A percentile compares a stretch with the other conserved stretches of the same genome.
These are phyloP conservation scores for Ranitomeya imitator DNA, from an alignment of 2,113 vertebrate genomes.

Conservation along the genomic window DNA sequence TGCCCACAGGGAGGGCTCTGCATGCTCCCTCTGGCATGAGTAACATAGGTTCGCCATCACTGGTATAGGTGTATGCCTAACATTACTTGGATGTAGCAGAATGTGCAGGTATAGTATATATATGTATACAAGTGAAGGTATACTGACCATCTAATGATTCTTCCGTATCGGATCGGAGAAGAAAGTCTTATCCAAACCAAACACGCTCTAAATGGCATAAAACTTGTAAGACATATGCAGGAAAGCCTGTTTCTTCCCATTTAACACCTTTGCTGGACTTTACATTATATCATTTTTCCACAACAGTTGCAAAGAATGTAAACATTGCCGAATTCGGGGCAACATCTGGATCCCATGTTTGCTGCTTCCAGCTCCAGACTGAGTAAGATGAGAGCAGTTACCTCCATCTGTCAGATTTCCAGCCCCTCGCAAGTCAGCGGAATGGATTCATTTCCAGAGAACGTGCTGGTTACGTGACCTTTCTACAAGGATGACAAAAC, in stretches of 20 bases:
- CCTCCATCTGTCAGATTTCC: constrained; percentile 41
- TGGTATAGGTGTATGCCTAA: no score
- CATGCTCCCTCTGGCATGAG: no score
- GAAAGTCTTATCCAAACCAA: not conserved
- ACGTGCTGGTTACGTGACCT: constrained; percentile 16
- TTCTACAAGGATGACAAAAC: constrained; percentile 40
- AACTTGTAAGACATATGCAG: not conserved
- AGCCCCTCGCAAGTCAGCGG: constrained; percentile 26
- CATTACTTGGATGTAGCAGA: no score
- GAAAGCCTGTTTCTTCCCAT: constrained; percentile 20
- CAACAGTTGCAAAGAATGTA: constrained; percentile 80
- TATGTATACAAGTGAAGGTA: no score
- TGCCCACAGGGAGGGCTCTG: no score
- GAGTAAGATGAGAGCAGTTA: constrained; percentile 4
- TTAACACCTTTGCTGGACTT: constrained; percentile 62
- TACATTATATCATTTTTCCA: constrained; percentile 70
- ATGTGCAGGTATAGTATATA: no score
- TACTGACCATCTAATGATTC: not conserved
- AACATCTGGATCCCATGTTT: constrained; percentile 91
- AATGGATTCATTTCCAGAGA: constrained; percentile 33
- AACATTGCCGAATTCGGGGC: constrained; percentile 81
- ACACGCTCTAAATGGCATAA: not conserved
- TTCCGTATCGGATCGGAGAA: not conserved
- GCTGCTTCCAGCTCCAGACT: constrained; percentile 63
- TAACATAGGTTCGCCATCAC: no score